Base-by-base conservation (phyloP, 2,888 invertebrate genomes). In the Eupithecia insigniata region DNA sequence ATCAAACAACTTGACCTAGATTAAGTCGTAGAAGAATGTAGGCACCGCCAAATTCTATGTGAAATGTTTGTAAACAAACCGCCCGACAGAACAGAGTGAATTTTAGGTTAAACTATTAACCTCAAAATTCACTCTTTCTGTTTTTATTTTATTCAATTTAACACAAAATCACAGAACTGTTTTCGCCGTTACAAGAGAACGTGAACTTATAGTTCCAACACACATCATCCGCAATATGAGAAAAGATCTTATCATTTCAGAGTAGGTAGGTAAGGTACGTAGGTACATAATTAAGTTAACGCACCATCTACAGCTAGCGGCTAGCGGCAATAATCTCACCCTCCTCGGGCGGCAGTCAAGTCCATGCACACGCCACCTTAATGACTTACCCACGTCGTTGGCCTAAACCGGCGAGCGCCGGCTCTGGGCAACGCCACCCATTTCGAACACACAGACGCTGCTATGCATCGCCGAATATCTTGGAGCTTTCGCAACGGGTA, bases 321-420 rank as follows among this genome's bases (percentile, higher is more conserved):
- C 83, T 78, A 82, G 83, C 82, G 80, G 82, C 83, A 82, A 84
- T 82, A 82, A 82, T 82, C 79, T 80, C 83, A 82, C 85, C 87
- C 87, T 76, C 74, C 71, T 81, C 80, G 79, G 81, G 84, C 84
- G 80, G 81, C 79, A 83, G 82, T 80, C 85, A 80, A 80, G 82
- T 79, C 82, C 89, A 85, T 88, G 88, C 89, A 89, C 88, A 87
- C 88, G 88, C 88, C 89, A 87, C 87, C 88, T 88, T 90, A 90
- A 90, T 88, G 89, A 89, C 87, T 86, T 84, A 83, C 86, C 84
- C 82, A 83, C 83, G 84, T 83, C 84, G 81, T 83, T 84, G 83
- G 84, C 74, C 80, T 82, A 68, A 55, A 55, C 55, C 55, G 46
- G 22, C 46, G 51, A 51, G 51, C 43, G 51, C 3, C 51, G 51